Evolutionary conservation across 2,888 invertebrate species (phyloP).

Genomic region (Mimumesa dahlbomi): DNA sequence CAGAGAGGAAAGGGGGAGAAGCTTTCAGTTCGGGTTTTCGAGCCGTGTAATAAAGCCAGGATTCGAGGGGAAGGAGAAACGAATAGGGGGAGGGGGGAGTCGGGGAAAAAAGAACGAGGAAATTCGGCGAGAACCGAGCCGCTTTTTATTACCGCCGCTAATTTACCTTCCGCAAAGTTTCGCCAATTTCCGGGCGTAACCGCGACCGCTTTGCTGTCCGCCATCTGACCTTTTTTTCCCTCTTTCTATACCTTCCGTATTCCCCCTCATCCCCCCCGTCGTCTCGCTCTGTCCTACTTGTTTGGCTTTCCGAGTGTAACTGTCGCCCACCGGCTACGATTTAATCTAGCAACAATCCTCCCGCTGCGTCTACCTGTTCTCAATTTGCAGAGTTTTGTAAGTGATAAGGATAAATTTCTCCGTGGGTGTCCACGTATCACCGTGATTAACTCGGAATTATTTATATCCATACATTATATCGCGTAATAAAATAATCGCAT

Average conservation of each 20-base stretch:
- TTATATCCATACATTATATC: too few species aligned
- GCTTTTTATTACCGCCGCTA: slow-evolving; percentile 70
- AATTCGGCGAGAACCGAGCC: slow-evolving; percentile 55
- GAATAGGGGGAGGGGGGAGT: too few species aligned
- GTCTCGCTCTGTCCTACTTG: slow-evolving; percentile 22
- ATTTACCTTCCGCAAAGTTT: slow-evolving; percentile 72
- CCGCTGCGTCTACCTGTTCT: slow-evolving; percentile 6
- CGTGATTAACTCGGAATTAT: too few species aligned
- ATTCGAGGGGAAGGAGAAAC: neutral
- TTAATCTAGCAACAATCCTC: slow-evolving; percentile 50
- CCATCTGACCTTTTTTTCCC: slow-evolving; percentile 47
- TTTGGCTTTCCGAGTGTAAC: slow-evolving; percentile 23
- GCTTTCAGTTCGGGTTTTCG: neutral
- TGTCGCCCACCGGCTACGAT: slow-evolving; percentile 35
- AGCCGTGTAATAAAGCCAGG: slow-evolving; percentile 6
- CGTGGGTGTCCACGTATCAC: too few species aligned
- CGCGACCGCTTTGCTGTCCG: slow-evolving; percentile 62
- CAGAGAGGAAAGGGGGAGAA: too few species aligned
- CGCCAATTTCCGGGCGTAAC: slow-evolving; percentile 68
- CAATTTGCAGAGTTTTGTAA: too few species aligned
- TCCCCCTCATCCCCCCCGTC: slow-evolving; percentile 27
- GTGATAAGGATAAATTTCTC: too few species aligned
- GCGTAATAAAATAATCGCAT: too few species aligned
- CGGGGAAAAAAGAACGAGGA: slow-evolving; percentile 33
- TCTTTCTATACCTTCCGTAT: slow-evolving; percentile 12